Base-by-base conservation (phyloP, 92 coral and sea anemone genomes). In the Epizoanthus rinbou region DNA sequence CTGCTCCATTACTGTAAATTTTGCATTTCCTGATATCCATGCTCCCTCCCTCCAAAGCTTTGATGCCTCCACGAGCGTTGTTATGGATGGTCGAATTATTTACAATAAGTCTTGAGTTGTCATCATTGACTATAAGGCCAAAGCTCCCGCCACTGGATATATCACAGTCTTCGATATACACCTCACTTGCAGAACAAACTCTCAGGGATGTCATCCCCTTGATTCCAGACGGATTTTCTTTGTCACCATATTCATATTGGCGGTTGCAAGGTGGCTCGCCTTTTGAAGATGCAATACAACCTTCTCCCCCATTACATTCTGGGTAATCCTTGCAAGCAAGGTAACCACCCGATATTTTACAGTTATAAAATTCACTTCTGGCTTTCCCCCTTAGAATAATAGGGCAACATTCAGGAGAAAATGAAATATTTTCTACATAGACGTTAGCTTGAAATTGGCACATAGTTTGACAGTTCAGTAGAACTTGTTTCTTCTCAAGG, bases 251-350 rank as follows among this genome's bases (percentile, higher is more conserved):
- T 8, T 62, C 80, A 16, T 91, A 91, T 25, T 63, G 73, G 39
- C 97, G 90, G 63, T 79, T 71, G 54, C 97, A 92, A 25, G 72
- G 90, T 17, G 83, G 64, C 19, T 57, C 43, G 21, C 89, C 90
- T 23, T 45, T 56, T 24, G 76, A 47, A 37, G 73, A 63, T 6
- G 92, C 92, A 53, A 87, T 71, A 64, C 97, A 92, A 43, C 90
- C 91, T n/a, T 88, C 71, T 15, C 94, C 97, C 4, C 97, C 97
- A 35, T 85, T 87, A 73, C 97, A 92, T 3, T 92, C 94, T 57
- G 97, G 97, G 68, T 60, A 92, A 60, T 92, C 94, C 35, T 86
- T 90, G 85, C 97, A 92, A 66, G 92, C 74, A 31, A 33, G 11
- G 21, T 3, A 37, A 41, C 97, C 97, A 10, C 81, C 87, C 3